Base-by-base conservation (phyloP, 2,113 vertebrate species). In the Macaca nemestrina region DNA sequence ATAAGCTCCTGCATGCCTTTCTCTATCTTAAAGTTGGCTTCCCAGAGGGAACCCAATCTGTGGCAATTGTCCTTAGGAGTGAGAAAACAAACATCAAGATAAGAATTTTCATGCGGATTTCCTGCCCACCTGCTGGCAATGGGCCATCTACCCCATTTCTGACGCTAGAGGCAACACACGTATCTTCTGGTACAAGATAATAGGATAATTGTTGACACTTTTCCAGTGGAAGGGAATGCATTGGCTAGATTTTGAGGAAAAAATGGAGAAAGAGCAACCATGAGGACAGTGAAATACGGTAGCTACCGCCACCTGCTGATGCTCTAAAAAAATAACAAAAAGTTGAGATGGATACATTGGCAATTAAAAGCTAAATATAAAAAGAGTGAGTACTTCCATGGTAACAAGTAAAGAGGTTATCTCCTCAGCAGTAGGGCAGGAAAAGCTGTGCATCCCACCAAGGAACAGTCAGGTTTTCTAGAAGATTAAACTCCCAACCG, bases 321-420 rank as follows among this genome's bases (percentile, higher is more conserved):
- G 40, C 75, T 50, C 48, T 50, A 17, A 59, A 84, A 45, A 78
- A 88, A 82, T 32, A 57, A 45, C 13, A 59, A 75, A 73, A 92
- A 11, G 6, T 27, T 40, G 22, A 76, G 45, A n/a, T 45, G 25
- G 35, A 70, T 83, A 90, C 57, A 79, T 17, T 92, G 61, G 40
- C 84, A 95, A 90, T 61, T 82, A 75, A 84, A 95, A 90, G 40
- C 68, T 82, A 94, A 95, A 85, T 78, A 35, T 67, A 59, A 94
- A 67, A 64, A 94, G 23, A 40, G 32, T 64, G 61, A 48, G 43
- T 50, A 90, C 9, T 75, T 61, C 50, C 32, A 75, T 45, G 8
- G 52, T 52, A 35, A 57, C 32, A 48, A 89, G 45, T 52, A 59
- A 87, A 95, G 55, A 86, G n/a, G 27, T 87, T 70, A 79, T 40